Percentiles rank a stretch among this genome's conserved stretches.
phyloP scores from a whole-genome alignment of 2,113 vertebrate genomes.

The Geococcyx californianus region DNA sequence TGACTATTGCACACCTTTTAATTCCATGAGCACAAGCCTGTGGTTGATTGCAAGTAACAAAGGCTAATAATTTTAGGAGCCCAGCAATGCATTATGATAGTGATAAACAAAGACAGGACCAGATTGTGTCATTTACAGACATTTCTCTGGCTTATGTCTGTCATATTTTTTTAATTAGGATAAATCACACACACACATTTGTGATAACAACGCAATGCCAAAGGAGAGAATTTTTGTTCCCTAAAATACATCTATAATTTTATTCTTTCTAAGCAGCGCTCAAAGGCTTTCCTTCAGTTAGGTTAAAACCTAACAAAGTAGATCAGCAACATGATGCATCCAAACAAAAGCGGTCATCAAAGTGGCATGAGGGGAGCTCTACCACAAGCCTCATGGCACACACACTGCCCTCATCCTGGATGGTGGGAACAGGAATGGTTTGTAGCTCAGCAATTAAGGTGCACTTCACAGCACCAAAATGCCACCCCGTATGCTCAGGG shows the following conservation, averaged over 20 bases:
- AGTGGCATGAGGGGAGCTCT: not conserved
- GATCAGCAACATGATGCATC: slow-evolving; percentile 10
- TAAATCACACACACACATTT: slow-evolving; percentile 36
- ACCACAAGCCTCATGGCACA: not conserved
- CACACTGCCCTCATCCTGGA: not conserved
- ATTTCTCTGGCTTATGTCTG: slow-evolving; percentile 57
- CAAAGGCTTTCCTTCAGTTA: slow-evolving; percentile 48
- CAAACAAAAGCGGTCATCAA: not conserved
- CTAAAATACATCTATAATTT: slow-evolving; percentile 15
- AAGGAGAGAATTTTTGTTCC: slow-evolving; percentile 51
- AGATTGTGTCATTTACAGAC: slow-evolving; percentile 70
- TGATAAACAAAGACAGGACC: slow-evolving; percentile 54
- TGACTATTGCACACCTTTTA: not conserved
- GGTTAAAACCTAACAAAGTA: slow-evolving; percentile 57
- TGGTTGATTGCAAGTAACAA: slow-evolving; percentile 19
- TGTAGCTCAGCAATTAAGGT: not conserved
- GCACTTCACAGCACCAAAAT: not conserved
- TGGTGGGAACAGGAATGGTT: not conserved
- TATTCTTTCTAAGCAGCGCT: slow-evolving; percentile 25
- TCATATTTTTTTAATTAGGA: slow-evolving; percentile 73
- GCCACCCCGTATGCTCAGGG: not conserved
- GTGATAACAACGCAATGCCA: slow-evolving; percentile 49
- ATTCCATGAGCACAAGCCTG: not conserved
- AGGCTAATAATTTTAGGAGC: slow-evolving; percentile 57
- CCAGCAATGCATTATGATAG: slow-evolving; percentile 26